Evolutionary conservation across 1,140 invertebrate genomes (phyloP), one percentile per base, ranked within the genome.

Genomic region (Cephus cinctus): DNA sequence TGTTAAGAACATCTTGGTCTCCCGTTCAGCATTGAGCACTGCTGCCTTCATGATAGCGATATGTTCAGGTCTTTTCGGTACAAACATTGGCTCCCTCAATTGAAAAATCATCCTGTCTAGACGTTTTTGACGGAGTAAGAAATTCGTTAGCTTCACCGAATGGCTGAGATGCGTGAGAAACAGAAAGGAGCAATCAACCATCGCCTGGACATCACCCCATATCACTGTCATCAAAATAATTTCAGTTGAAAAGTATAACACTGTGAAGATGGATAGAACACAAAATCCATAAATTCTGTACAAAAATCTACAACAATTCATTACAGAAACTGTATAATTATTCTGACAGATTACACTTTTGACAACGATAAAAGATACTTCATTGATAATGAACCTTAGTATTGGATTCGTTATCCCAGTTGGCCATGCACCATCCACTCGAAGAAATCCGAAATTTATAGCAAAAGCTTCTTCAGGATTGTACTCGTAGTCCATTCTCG

Each of bases 181-280:
- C 12, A 62, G 39, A 42, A 62, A 60, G 9, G 54, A 55, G 0
- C 42, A 45, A 21, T 62, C 54, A 18, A 48, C 54, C 8, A 50
- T 54, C 31, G 53, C 47, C 23, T 54, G 45, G 12, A 62, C 38
- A 35, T 62, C 48, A 8, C 50, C 56, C 15, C 39, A 60, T 9
- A 52, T 47, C 49, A 36, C 15, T 8, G 14, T 36, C 9, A 36
- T 18, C 14, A 15, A 36, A 15, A 36, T 36, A 15, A 36, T 36
- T 15, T 36, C 34, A 6, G 34, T 36, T 11, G 34, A 36, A 36
- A 36, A 36, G 15, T 36, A 36, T 4, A 36, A 2, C 3, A 36
- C 9, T 15, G 34, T 15, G 14, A 36, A 4, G 6, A 14, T 15
- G 14, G 34, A 6, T 2, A 36, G 8, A 4, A 36, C 8, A 9